phyloP scores from a whole-genome alignment of 2,888 invertebrate genomes.

The Capitulum mitella region DNA sequence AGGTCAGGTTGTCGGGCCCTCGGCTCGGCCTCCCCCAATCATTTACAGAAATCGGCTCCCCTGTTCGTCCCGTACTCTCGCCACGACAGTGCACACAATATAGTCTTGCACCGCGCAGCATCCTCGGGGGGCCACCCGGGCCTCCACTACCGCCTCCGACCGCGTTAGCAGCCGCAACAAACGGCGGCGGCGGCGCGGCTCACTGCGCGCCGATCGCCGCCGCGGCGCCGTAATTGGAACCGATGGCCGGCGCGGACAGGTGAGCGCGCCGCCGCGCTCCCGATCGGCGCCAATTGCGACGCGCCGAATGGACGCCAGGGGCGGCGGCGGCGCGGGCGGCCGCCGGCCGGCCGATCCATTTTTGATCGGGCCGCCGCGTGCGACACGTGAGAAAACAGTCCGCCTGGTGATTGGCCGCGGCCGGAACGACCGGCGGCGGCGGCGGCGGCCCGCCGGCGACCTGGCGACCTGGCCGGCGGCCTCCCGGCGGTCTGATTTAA shows the following conservation, averaged over 20 bases:
- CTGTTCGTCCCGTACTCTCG: too few relatives aligned
- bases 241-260: not conserved
- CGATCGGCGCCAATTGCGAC: not conserved
- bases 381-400: not conserved
- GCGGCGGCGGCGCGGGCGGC: not conserved
- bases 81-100: too few relatives aligned
- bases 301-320: not conserved
- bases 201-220: not conserved
- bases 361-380: not conserved
- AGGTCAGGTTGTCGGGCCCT: too few relatives aligned
- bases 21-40: too few relatives aligned
- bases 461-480: not conserved
- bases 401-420: not conserved
- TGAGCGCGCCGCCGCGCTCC: not conserved
- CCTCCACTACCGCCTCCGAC: too few relatives aligned
- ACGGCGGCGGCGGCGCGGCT: not conserved
- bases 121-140: too few relatives aligned
- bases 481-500: too few relatives aligned
- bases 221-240: constrained; percentile 6
- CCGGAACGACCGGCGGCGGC: not conserved
- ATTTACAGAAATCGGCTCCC: too few relatives aligned
- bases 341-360: not conserved
- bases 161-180: not conserved
- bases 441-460: too few relatives aligned
- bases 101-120: too few relatives aligned